These are phyloP conservation scores for Monopis laevigella DNA, from an alignment of 2,888 invertebrate species.

Conservation along the genomic window DNA sequence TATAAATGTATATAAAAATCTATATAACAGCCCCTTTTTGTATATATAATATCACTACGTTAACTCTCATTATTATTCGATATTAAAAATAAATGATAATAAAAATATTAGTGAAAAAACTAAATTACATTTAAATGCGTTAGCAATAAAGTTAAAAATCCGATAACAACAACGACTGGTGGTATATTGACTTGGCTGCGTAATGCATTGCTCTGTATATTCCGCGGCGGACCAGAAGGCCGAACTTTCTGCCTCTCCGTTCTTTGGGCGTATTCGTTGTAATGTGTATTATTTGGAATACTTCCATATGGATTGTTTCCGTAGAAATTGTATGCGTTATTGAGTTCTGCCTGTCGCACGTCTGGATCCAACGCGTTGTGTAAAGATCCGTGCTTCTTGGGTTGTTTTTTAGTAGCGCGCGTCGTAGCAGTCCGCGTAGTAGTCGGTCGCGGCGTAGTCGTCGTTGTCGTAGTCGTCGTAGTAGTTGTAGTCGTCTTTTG, in stretches of 20 bases:
- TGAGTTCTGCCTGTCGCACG: slow-evolving; percentile 39
- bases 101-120: too few species aligned
- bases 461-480: slow-evolving; percentile 44
- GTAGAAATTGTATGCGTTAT: slow-evolving; percentile 48
- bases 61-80: slow-evolving; percentile 1
- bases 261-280: slow-evolving; percentile 49
- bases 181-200: not conserved
- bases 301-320: slow-evolving; percentile 37
- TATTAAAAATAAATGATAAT: too few species aligned
- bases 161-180: not conserved
- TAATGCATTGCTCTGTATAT: slow-evolving; percentile 29
- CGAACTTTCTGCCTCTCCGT: slow-evolving; percentile 52
- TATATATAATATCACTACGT: not conserved
- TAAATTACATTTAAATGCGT: not conserved
- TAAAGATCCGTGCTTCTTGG: slow-evolving; percentile 40
- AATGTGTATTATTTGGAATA: slow-evolving; percentile 33
- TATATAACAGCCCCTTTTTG: slow-evolving; percentile 41
- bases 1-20: slow-evolving; percentile 36
- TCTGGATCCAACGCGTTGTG: slow-evolving; percentile 50
- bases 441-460: slow-evolving; percentile 51
- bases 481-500: slow-evolving; percentile 48
- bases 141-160: not conserved
- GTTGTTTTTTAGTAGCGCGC: slow-evolving; percentile 43
- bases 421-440: slow-evolving; percentile 40
- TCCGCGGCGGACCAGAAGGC: slow-evolving; percentile 49